These are phyloP conservation scores for Caenorhabditis virilis DNA, from an alignment of 2,888 invertebrate genomes.

Conservation along the genomic window DNA sequence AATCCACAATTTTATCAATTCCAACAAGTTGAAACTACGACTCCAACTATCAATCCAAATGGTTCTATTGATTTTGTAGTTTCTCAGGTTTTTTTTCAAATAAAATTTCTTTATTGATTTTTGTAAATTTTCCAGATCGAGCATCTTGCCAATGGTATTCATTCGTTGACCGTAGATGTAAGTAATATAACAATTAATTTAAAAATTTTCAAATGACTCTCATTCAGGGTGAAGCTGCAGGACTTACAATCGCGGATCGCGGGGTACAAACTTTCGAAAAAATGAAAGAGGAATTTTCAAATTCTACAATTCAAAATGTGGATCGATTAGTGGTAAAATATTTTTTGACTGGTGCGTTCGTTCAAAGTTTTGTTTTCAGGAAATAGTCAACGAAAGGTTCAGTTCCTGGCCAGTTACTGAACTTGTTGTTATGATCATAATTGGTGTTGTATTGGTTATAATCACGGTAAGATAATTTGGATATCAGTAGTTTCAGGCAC, in stretches of 20 bases:
- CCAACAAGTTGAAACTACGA: constrained; percentile 13
- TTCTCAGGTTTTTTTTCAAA: constrained; percentile 36
- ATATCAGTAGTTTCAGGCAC: too few relatives aligned
- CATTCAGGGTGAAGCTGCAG: constrained; percentile 38
- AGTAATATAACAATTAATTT: constrained; percentile 6
- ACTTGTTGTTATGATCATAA: constrained; percentile 45
- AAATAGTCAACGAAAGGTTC: constrained; percentile 34
- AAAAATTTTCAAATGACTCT: background rate
- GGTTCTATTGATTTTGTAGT: constrained; percentile 55
- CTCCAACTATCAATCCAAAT: constrained; percentile 38
- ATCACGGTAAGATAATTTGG: constrained; percentile 40
- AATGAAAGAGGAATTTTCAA: constrained; percentile 34
- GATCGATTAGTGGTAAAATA: constrained; percentile 29
- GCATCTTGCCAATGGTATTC: constrained; percentile 21
- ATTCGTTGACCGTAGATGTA: constrained; percentile 22
- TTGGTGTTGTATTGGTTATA: constrained; percentile 43
- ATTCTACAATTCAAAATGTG: constrained; percentile 40
- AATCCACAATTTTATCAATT: too few relatives aligned
- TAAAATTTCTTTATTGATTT: background rate
- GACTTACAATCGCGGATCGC: constrained; percentile 35
- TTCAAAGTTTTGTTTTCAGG: constrained; percentile 30
- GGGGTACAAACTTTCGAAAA: constrained; percentile 34
- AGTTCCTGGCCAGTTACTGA: constrained; percentile 46
- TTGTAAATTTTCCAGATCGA: constrained; percentile 8
- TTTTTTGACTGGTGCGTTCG: background rate